Evolutionary conservation across 2,113 vertebrate genomes (phyloP).

Genomic region (Maccullochella peelii): DNA sequence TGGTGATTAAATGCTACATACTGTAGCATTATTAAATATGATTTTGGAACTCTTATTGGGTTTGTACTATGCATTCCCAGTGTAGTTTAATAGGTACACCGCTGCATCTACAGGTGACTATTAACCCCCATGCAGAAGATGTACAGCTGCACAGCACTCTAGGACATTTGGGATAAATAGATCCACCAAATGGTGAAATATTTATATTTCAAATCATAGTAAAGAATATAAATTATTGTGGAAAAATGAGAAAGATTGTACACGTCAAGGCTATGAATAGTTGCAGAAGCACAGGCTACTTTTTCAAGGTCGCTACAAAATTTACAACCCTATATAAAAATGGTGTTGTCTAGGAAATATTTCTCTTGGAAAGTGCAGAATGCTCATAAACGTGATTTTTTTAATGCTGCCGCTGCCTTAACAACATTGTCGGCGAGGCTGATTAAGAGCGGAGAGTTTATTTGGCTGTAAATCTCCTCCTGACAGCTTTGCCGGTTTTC

Average conservation of each 20-base stretch:
- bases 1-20: too few species aligned
- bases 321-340: background rate
- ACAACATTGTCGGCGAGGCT: background rate
- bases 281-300: background rate
- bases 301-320: background rate
- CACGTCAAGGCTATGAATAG: background rate
- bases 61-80: background rate
- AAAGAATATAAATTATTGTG: too few species aligned
- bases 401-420: background rate
- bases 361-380: background rate
- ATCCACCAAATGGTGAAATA: background rate
- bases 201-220: background rate
- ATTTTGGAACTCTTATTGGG: too few species aligned
- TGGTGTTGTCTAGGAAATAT: background rate
- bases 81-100: too few species aligned
- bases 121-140: background rate
- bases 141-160: background rate
- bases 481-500: background rate
- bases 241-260: background rate
- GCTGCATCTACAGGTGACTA: background rate
- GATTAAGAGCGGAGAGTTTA: slow-evolving; percentile 18
- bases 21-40: too few species aligned
- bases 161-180: background rate
- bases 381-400: background rate
- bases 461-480: slow-evolving; percentile 2